These are phyloP conservation scores for Apogon talboti DNA, from an alignment of 2,797 vertebrate genomes.

Conservation along the genomic window DNA sequence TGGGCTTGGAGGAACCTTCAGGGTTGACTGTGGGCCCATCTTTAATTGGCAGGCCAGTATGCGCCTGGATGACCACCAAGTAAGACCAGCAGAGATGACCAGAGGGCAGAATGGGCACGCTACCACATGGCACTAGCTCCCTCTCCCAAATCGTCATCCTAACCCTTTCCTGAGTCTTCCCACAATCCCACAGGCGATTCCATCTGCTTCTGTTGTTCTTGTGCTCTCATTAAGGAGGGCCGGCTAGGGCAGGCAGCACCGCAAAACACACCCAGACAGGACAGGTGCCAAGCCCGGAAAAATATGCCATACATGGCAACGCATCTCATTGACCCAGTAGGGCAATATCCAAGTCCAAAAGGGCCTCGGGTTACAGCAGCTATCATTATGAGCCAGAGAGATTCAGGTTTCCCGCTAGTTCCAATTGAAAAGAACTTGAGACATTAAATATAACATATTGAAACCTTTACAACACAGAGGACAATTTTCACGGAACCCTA, in stretches of 20 bases:
- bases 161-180: slow-evolving; percentile 71
- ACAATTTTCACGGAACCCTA: neutral
- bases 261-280: slow-evolving; percentile 67
- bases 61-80: slow-evolving; percentile 81
- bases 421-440: slow-evolving; percentile 1
- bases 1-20: slow-evolving; percentile 66
- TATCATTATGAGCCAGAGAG: slow-evolving; percentile 23
- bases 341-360: slow-evolving; percentile 60
- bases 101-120: slow-evolving; percentile 73
- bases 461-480: slow-evolving; percentile 5
- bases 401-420: slow-evolving; percentile 15
- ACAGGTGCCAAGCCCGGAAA: slow-evolving; percentile 65
- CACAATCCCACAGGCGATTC: slow-evolving; percentile 80
- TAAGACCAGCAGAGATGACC: slow-evolving; percentile 74
- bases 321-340: slow-evolving; percentile 70
- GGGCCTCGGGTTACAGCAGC: slow-evolving; percentile 47
- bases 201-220: slow-evolving; percentile 80
- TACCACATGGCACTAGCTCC: slow-evolving; percentile 78
- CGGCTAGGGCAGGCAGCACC: slow-evolving; percentile 43
- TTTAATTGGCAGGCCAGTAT: slow-evolving; percentile 84
- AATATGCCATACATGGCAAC: slow-evolving; percentile 53
- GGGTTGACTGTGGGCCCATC: slow-evolving; percentile 76
- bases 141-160: slow-evolving; percentile 50
- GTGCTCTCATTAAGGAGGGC: slow-evolving; percentile 75
- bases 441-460: slow-evolving; percentile 3